Evolutionary conservation across 2,888 invertebrate species (phyloP).

Genomic region (Nymphalis urticae): DNA sequence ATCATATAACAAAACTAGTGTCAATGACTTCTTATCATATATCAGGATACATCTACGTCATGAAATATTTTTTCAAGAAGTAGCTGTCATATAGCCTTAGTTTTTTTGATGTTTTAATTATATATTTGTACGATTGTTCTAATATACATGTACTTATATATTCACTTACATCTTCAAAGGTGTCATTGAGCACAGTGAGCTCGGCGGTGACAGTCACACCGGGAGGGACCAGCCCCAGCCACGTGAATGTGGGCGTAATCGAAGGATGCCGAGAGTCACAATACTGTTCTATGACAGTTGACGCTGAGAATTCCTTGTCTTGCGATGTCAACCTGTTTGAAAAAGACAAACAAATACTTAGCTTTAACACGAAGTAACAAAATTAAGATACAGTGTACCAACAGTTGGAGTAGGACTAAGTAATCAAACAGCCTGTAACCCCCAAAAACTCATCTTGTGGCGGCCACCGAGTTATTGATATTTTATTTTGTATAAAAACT

Average conservation of each 20-base stretch:
- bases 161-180: conserved; percentile 52
- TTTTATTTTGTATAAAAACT: too few species aligned
- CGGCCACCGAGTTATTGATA: too few species aligned
- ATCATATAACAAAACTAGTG: too few species aligned
- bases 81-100: too few species aligned
- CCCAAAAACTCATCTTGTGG: too few species aligned
- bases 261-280: conserved; percentile 49
- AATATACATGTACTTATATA: background rate
- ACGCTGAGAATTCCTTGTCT: conserved; percentile 47
- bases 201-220: conserved; percentile 41
- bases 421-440: too few species aligned
- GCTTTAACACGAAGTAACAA: background rate
- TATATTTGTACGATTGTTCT: too few species aligned
- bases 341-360: background rate
- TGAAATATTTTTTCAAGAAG: too few species aligned
- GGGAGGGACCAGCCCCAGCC: conserved; percentile 59
- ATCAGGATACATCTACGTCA: too few species aligned
- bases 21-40: too few species aligned
- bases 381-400: background rate
- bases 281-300: conserved; percentile 44
- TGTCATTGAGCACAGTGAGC: conserved; percentile 54
- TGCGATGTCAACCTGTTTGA: conserved; percentile 36
- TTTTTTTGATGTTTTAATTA: too few species aligned
- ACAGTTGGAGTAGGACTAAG: too few species aligned
- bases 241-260: conserved; percentile 47